Conservation (phyloP, 2,113 vertebrate species). For the Polyodon spathula region DNA sequence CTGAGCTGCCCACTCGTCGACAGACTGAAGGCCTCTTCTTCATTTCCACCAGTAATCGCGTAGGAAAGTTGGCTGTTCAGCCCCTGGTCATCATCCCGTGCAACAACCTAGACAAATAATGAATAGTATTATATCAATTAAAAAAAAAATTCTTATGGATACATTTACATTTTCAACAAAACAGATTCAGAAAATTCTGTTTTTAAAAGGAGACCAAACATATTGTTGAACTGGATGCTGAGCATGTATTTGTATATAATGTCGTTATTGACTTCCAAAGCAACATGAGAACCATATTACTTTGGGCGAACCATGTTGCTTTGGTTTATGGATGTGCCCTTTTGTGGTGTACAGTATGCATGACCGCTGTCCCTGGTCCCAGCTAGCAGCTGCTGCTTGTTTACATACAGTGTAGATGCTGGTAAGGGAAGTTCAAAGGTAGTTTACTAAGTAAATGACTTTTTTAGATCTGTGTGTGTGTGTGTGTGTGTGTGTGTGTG, state of each 20-base stretch:
- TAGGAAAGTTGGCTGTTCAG: conserved; percentile 79
- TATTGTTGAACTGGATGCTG: not conserved
- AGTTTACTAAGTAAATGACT: conserved; percentile 15
- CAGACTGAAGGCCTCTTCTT: conserved; percentile 71
- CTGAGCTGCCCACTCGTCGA: conserved; percentile 74
- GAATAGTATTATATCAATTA: not conserved
- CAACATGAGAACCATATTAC: conserved; percentile 13
- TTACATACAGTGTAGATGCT: conserved; percentile 34
- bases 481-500: conserved; percentile 18
- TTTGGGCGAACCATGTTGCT: not conserved
- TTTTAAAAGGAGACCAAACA: conserved; percentile 3
- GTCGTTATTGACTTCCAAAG: conserved; percentile 5
- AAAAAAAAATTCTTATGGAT: not conserved
- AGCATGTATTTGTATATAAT: conserved; percentile 7
- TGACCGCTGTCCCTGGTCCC: conserved; percentile 21
- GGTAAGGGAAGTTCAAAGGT: conserved; percentile 16
- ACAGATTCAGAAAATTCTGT: not conserved
- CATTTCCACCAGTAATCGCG: conserved; percentile 65
- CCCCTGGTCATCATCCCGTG: conserved; percentile 85
- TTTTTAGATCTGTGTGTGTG: no score
- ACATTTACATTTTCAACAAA: not conserved
- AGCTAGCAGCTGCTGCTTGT: conserved; percentile 27
- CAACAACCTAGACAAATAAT: conserved; percentile 65
- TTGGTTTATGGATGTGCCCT: conserved; percentile 4
- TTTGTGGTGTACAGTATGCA: conserved; percentile 11